Base-by-base conservation (phyloP, 2,888 invertebrate genomes). In the Drosophila incognita region DNA sequence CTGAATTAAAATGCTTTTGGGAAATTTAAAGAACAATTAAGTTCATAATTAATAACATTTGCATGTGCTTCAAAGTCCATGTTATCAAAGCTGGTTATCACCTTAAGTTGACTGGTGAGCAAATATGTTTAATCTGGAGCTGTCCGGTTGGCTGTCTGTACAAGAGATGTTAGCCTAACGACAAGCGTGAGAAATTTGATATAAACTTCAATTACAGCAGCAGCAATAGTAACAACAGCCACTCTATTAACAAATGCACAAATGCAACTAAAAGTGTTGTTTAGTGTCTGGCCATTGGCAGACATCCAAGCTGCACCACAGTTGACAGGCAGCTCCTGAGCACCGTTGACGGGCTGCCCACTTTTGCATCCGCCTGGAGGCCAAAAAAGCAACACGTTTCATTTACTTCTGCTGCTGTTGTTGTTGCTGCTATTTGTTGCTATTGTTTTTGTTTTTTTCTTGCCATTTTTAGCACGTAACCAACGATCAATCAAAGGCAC, bases 241-340 rank as follows among this genome's bases (percentile, higher is more conserved):
- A 63, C 69, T 74, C 59, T 72, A 73, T 79, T 86, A 90, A 90
- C 86, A 88, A 87, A 87, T 86, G 79, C 82, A 90, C 75, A 82
- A 83, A 86, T 79, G 82, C 90, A 90, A 83, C 90, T 82, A 83
- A 90, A 86, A 82, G 87, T 86, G 89, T 90, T 88, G 83, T 85
- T 90, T 90, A 88, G 74, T 83, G 83, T 83, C 87, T 82, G 54
- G 72, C 70, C 79, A 69, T 79, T 58, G 82, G 73, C 79, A 75
- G 67, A 75, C 70, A 74, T 72, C 81, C 69, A 62, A 63, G 58
- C 48, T 68, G 61, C 57, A 73, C 48, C 59, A 64, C 59, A 77
- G 82, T 81, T 85, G 88, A 90, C 79, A 79, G 89, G 86, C 87
- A 88, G 88, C 90, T 90, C 83, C 90, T 76, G 87, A 85, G 70